Evolutionary conservation across 2,113 vertebrate genomes (phyloP), one percentile per base, ranked within the genome.

Genomic region (Chrysochloris asiatica): DNA sequence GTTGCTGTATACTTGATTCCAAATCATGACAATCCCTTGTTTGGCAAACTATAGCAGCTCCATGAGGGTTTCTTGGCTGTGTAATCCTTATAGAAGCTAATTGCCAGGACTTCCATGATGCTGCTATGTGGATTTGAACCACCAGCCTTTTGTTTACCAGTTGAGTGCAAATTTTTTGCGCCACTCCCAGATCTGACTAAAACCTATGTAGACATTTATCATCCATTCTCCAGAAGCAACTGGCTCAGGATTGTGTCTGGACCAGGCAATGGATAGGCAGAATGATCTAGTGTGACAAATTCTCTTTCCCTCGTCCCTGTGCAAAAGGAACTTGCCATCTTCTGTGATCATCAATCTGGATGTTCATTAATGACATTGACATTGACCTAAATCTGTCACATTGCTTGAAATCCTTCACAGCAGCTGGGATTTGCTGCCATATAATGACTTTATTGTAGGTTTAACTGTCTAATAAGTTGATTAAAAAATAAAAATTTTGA

Each of bases 381-480:
- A 94, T 91, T 97, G 97, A 97, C 97, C 97, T 96, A 90, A 97
- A 97, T 98, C 96, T 98, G 97, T 98, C 98, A 97, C 33, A 65
- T 94, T 59, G 86, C 89, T 97, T 93, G 83, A 89, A 91, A 95
- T 77, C 88, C 72, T 92, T 94, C 85, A 38, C 10, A 96, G 94
- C 85, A 94, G 90, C 92, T 85, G 76, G 94, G 86, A 96, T 97
- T 95, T 96, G 91, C 92, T 95, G 95, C 92, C 89, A 85, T 89
- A 88, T 91, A 97, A 94, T 50, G 17, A 50, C 90, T 93, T 96
- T 96, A 97, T 95, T 95, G 94, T 93, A 95, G 54, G 63, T 78
- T 81, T 81, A 96, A 96, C 56, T 88, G 77, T 94, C 82, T 88
- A 96, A 97, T 97, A 97, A 98, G 95, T 91, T 92, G 96, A 96